phyloP scores from a whole-genome alignment of 2,113 vertebrate species.

The Toxostoma redivivum region DNA sequence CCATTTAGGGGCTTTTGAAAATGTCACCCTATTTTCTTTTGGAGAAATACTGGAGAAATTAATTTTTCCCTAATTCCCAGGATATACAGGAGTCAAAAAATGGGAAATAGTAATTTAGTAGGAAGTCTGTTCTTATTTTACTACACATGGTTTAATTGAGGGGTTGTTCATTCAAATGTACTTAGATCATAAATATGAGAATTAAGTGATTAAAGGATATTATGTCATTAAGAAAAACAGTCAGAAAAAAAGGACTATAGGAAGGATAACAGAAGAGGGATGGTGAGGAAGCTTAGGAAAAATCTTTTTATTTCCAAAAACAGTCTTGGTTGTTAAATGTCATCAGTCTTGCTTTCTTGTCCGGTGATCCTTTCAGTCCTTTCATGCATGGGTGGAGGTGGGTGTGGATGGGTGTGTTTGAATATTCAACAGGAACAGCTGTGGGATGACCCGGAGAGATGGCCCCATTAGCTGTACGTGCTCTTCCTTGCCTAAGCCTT shows the following conservation, averaged over 20 bases:
- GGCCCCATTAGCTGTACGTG: slow-evolving; percentile 47
- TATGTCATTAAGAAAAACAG: slow-evolving; percentile 30
- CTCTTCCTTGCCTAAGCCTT: slow-evolving; percentile 22
- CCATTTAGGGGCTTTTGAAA: background rate
- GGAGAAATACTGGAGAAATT: background rate
- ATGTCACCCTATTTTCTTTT: background rate
- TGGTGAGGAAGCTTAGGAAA: slow-evolving; percentile 6
- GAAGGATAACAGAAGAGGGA: background rate
- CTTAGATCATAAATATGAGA: background rate
- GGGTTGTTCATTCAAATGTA: background rate
- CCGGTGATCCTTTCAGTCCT: background rate
- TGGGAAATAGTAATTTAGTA: background rate
- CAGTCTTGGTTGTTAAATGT: background rate
- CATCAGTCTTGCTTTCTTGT: slow-evolving; percentile 34
- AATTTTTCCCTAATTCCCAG: background rate
- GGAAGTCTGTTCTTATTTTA: background rate
- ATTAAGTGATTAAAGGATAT: slow-evolving; percentile 10
- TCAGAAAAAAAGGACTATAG: background rate
- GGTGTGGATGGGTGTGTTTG: slow-evolving; percentile 49
- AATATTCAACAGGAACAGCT: slow-evolving; percentile 66
- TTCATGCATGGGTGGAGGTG: slow-evolving; percentile 44
- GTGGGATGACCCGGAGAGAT: slow-evolving; percentile 61
- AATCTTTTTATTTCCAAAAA: background rate
- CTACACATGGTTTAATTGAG: background rate
- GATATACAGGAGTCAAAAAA: background rate